Evolutionary conservation across 1,140 invertebrate genomes (phyloP).

Genomic region (Platorchestia sp.): DNA sequence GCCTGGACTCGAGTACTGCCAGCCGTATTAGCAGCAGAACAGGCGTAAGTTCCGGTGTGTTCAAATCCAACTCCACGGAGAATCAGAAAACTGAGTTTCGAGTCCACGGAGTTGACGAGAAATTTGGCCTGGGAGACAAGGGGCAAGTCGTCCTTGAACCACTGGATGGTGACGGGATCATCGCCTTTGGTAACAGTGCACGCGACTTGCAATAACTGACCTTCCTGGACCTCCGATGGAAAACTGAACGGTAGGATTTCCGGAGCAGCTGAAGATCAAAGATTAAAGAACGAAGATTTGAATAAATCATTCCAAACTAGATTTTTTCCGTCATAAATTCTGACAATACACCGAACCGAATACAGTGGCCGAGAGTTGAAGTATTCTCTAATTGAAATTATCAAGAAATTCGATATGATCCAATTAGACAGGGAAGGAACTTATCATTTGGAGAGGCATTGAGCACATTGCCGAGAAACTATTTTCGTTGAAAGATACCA

Average conservation of each 20-base stretch:
- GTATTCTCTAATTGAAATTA: too few relatives aligned
- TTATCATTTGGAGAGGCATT: too few relatives aligned
- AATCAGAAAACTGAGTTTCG: conserved; percentile 58
- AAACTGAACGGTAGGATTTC: conserved; percentile 82
- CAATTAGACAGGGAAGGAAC: too few relatives aligned
- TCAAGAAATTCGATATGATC: too few relatives aligned
- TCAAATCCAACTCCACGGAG: conserved; percentile 52
- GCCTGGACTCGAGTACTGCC: conserved; percentile 68
- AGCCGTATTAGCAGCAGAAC: conserved; percentile 72
- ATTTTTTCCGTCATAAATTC: too few relatives aligned
- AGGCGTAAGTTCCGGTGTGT: conserved; percentile 70
- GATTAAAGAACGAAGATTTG: too few relatives aligned
- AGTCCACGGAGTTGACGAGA: conserved; percentile 56
- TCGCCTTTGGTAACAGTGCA: conserved; percentile 88
- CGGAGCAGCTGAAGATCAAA: conserved; percentile 57
- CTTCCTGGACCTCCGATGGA: conserved; percentile 83
- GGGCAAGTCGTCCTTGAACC: conserved; percentile 71
- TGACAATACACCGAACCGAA: too few relatives aligned
- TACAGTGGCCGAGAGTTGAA: too few relatives aligned
- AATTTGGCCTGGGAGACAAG: conserved; percentile 25
- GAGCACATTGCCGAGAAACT: too few relatives aligned
- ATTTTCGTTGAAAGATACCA: too few relatives aligned
- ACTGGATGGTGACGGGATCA: conserved; percentile 82
- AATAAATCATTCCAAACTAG: too few relatives aligned
- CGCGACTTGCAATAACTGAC: conserved; percentile 81